These are phyloP conservation scores for Onychorhynchus coronatus DNA, from an alignment of 2,113 vertebrate species.

Conservation along the genomic window DNA sequence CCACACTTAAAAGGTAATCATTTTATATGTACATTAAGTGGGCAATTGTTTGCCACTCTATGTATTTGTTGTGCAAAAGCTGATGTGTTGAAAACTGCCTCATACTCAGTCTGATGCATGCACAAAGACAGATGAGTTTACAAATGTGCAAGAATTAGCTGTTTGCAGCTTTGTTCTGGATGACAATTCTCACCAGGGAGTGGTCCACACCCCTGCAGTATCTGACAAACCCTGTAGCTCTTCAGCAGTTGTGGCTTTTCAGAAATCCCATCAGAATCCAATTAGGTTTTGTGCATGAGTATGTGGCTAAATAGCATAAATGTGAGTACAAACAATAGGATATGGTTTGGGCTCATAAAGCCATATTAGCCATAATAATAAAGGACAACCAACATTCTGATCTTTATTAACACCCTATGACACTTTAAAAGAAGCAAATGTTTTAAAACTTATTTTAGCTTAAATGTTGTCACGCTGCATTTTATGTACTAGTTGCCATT, in stretches of 20 bases:
- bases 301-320: slow-evolving; percentile 1
- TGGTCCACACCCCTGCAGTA: background rate
- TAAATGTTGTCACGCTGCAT: background rate
- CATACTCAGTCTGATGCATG: accelerated
- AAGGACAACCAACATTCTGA: background rate
- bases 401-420: background rate
- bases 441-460: background rate
- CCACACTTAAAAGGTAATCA: background rate
- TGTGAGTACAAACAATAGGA: background rate
- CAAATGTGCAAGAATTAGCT: background rate
- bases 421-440: background rate
- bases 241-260: slow-evolving; percentile 7
- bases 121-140: background rate
- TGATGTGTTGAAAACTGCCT: background rate
- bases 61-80: background rate
- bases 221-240: background rate
- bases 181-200: background rate
- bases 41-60: background rate
- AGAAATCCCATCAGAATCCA: background rate
- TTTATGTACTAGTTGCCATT: background rate
- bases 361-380: background rate
- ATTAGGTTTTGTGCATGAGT: background rate
- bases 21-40: background rate
- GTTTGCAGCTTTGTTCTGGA: background rate
- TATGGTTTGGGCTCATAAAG: background rate